Conservation (phyloP, 2,113 vertebrate genomes). For the Antennarius striatus region DNA sequence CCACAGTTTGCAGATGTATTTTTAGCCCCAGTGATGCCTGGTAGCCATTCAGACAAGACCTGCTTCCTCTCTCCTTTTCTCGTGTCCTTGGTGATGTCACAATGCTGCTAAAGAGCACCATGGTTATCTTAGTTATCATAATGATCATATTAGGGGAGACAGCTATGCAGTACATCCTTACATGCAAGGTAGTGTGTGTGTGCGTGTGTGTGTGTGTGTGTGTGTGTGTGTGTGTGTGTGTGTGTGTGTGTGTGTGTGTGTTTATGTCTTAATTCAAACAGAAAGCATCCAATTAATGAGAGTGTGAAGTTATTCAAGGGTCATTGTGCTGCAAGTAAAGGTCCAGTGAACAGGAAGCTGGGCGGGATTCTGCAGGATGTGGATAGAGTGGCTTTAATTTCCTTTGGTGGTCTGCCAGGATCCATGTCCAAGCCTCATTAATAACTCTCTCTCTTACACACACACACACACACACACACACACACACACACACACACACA, state of each 20-base stretch:
- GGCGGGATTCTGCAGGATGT: constrained; percentile 22
- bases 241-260: too few species aligned
- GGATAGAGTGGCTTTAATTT: constrained; percentile 28
- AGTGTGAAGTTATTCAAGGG: constrained; percentile 7
- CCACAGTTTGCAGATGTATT: constrained; percentile 41
- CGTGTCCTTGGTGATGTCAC: constrained; percentile 61
- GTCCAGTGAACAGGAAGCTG: constrained; percentile 12
- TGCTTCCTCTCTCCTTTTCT: background rate
- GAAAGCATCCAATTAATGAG: background rate
- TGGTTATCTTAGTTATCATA: constrained; percentile 42
- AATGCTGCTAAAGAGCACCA: constrained; percentile 35
- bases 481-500: background rate
- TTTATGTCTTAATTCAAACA: too few species aligned
- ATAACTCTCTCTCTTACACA: constrained; percentile 9
- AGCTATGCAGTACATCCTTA: too few species aligned
- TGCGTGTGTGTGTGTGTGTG: background rate
- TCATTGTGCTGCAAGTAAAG: constrained; percentile 26
- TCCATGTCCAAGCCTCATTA: constrained; percentile 41
- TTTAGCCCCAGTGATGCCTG: constrained; percentile 47
- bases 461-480: constrained; percentile 1
- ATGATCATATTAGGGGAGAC: constrained; percentile 30
- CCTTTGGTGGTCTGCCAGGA: constrained; percentile 48
- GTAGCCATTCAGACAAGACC: constrained; percentile 23
- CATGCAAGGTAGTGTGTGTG: background rate
- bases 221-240: background rate